These are phyloP conservation scores for Diorhabda sublineata DNA, from an alignment of 1,140 invertebrate genomes.

Conservation along the genomic window DNA sequence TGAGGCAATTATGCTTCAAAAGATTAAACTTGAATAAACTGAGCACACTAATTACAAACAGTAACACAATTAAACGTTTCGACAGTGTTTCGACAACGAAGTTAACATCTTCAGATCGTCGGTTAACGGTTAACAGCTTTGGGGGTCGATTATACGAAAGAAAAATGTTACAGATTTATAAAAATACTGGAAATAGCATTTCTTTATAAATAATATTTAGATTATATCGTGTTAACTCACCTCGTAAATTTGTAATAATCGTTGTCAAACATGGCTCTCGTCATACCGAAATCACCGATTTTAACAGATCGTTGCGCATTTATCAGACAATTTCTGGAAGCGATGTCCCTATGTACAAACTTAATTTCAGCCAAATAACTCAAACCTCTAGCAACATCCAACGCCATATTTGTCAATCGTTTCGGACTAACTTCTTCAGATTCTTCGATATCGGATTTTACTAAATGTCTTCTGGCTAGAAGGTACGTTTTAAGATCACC, in stretches of 20 bases:
- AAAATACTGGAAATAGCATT: no score
- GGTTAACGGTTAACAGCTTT: no score
- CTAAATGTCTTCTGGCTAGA: slow-evolving; percentile 75
- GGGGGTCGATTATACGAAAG: no score
- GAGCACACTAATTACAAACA: no score
- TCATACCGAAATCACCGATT: slow-evolving; percentile 92
- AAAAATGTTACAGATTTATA: no score
- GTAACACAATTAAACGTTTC: no score
- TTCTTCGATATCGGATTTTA: slow-evolving; percentile 66
- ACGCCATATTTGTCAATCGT: slow-evolving; percentile 77
- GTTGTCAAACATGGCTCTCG: slow-evolving; percentile 78
- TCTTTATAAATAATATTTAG: no score
- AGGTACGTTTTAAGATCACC: slow-evolving; percentile 88
- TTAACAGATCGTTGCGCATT: slow-evolving; percentile 78
- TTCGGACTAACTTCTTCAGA: slow-evolving; percentile 71
- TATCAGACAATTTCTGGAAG: slow-evolving; percentile 84
- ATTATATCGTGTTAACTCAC: background rate
- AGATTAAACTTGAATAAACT: no score
- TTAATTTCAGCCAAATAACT: slow-evolving; percentile 74
- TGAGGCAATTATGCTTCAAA: no score
- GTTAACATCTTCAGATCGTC: no score
- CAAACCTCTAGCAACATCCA: slow-evolving; percentile 81
- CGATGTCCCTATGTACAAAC: slow-evolving; percentile 84
- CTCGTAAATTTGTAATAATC: slow-evolving; percentile 86
- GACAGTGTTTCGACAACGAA: no score